A percentile compares a stretch with the other conserved stretches of the same genome.
Evolutionary conservation across 2,888 invertebrate species (phyloP).

Genomic region (Tenthredo mesomela): DNA sequence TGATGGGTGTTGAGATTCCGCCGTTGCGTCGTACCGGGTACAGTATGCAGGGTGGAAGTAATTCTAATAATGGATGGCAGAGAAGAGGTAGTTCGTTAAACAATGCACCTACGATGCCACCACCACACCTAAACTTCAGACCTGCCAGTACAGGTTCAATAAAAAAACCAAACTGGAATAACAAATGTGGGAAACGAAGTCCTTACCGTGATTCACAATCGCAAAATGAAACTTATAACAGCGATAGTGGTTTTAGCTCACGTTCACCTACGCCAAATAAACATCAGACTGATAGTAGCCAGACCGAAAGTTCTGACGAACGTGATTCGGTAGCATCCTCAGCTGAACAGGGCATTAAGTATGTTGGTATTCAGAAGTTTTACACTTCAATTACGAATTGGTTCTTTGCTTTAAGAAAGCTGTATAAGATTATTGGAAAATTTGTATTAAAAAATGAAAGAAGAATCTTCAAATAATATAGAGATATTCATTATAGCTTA

Average conservation of each 20-base stretch:
- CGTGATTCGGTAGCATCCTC: slow-evolving; percentile 71
- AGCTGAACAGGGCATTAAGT: slow-evolving; percentile 71
- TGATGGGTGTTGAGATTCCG: slow-evolving; percentile 70
- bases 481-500: slow-evolving; percentile 21
- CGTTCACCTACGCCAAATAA: slow-evolving; percentile 75
- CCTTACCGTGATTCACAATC: slow-evolving; percentile 64
- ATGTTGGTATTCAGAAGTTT: slow-evolving; percentile 56
- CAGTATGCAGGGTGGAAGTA: slow-evolving; percentile 63
- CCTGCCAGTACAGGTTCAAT: slow-evolving; percentile 63
- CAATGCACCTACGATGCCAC: slow-evolving; percentile 62
- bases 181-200: slow-evolving; percentile 58
- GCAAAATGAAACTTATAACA: slow-evolving; percentile 67
- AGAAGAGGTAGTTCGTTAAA: slow-evolving; percentile 65
- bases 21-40: slow-evolving; percentile 67
- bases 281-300: slow-evolving; percentile 69
- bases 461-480: not conserved
- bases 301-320: slow-evolving; percentile 74
- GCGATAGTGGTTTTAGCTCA: slow-evolving; percentile 74
- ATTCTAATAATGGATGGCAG: slow-evolving; percentile 65
- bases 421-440: not conserved
- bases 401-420: not conserved
- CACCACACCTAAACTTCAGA: slow-evolving; percentile 65
- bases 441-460: not conserved
- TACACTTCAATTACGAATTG: not conserved
- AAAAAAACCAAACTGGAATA: slow-evolving; percentile 70